Evolutionary conservation across 2,797 vertebrate species (phyloP).

Genomic region (Acomys russatus): DNA sequence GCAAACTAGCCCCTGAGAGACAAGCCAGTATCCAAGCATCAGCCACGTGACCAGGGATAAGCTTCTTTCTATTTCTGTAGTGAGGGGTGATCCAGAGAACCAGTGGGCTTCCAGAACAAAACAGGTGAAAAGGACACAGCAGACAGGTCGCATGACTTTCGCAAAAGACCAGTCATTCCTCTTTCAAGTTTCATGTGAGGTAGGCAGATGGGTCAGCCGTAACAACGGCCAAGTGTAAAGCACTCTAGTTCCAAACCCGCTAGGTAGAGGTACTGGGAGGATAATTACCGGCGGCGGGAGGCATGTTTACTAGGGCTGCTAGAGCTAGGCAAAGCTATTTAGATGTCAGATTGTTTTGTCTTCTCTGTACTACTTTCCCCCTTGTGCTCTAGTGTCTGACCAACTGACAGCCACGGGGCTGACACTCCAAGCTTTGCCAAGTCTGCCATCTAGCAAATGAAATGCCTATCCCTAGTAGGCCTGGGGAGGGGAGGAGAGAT

Average conservation of each 20-base stretch:
- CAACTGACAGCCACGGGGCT: background rate
- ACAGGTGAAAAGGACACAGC: conserved; percentile 27
- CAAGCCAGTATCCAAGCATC: conserved; percentile 50
- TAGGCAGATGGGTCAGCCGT: conserved; percentile 22
- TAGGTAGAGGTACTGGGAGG: conserved; percentile 50
- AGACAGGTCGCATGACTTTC: conserved; percentile 12
- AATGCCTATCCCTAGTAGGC: background rate
- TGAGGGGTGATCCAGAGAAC: conserved; percentile 38
- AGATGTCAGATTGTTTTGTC: background rate
- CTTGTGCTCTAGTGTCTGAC: background rate
- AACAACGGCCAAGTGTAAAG: conserved; percentile 49
- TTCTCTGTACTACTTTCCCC: background rate
- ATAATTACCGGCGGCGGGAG: background rate
- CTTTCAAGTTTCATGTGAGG: conserved; percentile 41
- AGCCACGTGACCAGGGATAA: background rate
- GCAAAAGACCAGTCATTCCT: background rate
- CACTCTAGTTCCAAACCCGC: conserved; percentile 34
- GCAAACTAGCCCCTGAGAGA: conserved; percentile 42
- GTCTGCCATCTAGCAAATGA: conserved; percentile 2
- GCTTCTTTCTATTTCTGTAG: conserved; percentile 34
- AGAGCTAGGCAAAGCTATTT: conserved; percentile 40
- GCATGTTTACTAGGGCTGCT: conserved; percentile 42
- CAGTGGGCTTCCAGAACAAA: conserved; percentile 19
- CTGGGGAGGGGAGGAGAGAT: conserved; percentile 35
- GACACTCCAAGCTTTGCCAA: background rate